Percentiles rank a stretch among this genome's conserved stretches.
phyloP scores from a whole-genome alignment of 1,140 invertebrate genomes.

The Micrasema longulum region DNA sequence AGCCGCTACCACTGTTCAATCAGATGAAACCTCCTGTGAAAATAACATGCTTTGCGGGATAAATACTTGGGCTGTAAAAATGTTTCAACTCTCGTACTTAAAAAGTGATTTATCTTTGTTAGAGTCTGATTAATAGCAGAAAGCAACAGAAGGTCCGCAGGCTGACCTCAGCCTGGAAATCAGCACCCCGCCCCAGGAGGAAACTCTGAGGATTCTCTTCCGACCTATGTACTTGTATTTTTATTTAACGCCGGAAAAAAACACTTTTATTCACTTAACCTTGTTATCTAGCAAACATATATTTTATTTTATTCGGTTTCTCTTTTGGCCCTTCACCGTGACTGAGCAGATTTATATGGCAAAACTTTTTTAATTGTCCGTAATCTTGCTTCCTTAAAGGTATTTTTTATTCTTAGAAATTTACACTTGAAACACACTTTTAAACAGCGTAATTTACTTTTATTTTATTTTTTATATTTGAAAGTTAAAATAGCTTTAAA shows the following conservation, averaged over 20 bases:
- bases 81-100: constrained; percentile 18
- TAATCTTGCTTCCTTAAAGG: too few relatives aligned
- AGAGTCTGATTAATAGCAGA: constrained; percentile 12
- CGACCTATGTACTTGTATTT: background rate
- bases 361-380: too few relatives aligned
- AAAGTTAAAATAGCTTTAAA: too few relatives aligned
- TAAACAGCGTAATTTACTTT: too few relatives aligned
- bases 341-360: too few relatives aligned
- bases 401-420: too few relatives aligned
- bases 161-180: constrained; percentile 5
- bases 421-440: too few relatives aligned
- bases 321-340: too few relatives aligned
- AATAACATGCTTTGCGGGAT: background rate
- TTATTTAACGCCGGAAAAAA: background rate
- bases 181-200: background rate
- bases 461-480: too few relatives aligned
- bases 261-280: background rate
- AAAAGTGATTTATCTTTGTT: constrained; percentile 32
- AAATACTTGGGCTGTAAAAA: constrained; percentile 30
- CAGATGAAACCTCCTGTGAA: background rate
- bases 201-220: constrained; percentile 3
- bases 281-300: too few relatives aligned
- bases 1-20: background rate
- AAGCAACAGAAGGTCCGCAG: constrained; percentile 20
- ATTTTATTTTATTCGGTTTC: too few relatives aligned